Evolutionary conservation across 2,888 invertebrate genomes (phyloP).

Genomic region (Heliconius erato): DNA sequence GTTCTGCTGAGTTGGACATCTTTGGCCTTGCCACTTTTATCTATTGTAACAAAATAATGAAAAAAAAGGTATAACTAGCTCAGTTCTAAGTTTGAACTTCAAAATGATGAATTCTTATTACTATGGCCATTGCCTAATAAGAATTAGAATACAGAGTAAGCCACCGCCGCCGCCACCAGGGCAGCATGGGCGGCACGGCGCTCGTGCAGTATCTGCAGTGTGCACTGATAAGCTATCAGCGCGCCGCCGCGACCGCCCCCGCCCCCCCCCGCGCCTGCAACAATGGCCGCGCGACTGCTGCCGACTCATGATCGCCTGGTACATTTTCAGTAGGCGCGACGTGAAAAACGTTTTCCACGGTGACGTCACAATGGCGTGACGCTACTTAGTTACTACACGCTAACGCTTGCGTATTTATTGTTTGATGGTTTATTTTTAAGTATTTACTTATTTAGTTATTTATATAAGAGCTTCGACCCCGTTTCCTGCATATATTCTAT

Average conservation of each 20-base stretch:
- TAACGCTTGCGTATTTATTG: background rate
- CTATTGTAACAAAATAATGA: background rate
- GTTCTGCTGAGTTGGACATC: background rate
- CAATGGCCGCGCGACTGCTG: conserved; percentile 73
- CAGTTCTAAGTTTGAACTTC: too few relatives aligned
- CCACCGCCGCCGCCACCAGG: conserved; percentile 64
- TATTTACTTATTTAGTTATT: background rate
- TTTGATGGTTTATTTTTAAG: background rate
- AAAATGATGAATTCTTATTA: background rate
- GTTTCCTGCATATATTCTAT: background rate
- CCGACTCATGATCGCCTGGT: conserved; percentile 78
- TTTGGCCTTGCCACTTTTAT: background rate
- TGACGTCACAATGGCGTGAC: conserved; percentile 56
- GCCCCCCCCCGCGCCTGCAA: conserved; percentile 54
- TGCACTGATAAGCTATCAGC: conserved; percentile 74
- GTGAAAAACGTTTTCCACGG: conserved; percentile 73
- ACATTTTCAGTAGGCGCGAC: conserved; percentile 75
- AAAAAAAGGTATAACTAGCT: too few relatives aligned
- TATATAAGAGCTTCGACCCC: background rate
- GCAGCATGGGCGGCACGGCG: conserved; percentile 64
- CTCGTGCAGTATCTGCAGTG: conserved; percentile 27
- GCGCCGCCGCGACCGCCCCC: conserved; percentile 61
- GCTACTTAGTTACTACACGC: background rate
- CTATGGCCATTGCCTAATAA: background rate
- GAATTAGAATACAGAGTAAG: conserved; percentile 10